Percentiles rank a stretch among this genome's conserved stretches.
phyloP scores from a whole-genome alignment of 2,888 invertebrate genomes.

The Rosalia funebris region DNA sequence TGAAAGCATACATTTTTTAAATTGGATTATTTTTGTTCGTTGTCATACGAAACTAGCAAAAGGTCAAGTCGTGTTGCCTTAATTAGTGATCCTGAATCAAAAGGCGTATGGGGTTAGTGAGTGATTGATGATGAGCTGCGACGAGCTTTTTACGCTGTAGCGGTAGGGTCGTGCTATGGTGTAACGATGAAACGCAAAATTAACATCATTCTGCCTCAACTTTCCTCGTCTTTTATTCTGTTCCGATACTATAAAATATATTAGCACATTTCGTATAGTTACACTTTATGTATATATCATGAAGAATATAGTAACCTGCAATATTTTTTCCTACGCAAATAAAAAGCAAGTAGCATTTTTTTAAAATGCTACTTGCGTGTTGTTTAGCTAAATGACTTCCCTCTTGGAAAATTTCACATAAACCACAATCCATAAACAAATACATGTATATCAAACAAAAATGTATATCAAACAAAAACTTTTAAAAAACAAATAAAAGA shows the following conservation, averaged over 20 bases:
- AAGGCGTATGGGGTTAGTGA: slow-evolving; percentile 20
- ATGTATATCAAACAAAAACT: too few species aligned
- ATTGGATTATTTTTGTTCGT: neutral
- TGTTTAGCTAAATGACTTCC: too few species aligned
- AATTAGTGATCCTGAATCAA: slow-evolving; percentile 25
- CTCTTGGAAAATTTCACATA: too few species aligned
- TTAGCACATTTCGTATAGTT: neutral
- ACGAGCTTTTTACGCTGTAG: slow-evolving; percentile 23
- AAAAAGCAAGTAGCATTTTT: too few species aligned
- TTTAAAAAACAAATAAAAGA: too few species aligned
- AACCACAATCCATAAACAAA: too few species aligned
- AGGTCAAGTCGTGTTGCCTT: slow-evolving; percentile 25
- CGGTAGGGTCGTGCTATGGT: slow-evolving; percentile 15
- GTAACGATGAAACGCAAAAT: slow-evolving; percentile 24
- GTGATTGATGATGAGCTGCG: slow-evolving; percentile 24
- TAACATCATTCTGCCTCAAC: slow-evolving; percentile 18
- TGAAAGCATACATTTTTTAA: neutral
- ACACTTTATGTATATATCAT: too few species aligned
- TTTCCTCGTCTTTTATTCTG: slow-evolving; percentile 22
- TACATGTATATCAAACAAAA: too few species aligned
- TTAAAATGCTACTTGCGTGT: too few species aligned
- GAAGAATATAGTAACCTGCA: too few species aligned
- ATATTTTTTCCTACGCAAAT: too few species aligned
- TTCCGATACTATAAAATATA: slow-evolving; percentile 7
- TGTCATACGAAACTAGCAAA: slow-evolving; percentile 18